Percentiles rank a stretch among this genome's conserved stretches.
phyloP scores from a whole-genome alignment of 2,113 vertebrate genomes.

The Camelus bactrianus region DNA sequence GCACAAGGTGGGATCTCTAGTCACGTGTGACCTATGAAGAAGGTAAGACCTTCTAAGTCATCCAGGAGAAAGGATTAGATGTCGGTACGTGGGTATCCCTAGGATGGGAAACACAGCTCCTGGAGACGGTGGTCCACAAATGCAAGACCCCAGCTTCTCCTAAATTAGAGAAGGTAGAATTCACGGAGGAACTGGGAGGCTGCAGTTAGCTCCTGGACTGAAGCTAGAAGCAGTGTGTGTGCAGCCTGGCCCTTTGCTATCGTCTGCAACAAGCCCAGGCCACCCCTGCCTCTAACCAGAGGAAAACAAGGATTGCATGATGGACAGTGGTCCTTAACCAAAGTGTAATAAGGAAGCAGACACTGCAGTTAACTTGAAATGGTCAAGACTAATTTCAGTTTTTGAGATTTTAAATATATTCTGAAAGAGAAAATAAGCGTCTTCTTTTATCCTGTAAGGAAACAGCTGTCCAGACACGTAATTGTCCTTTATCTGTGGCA shows the following conservation, averaged over 20 bases:
- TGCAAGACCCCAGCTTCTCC: not conserved
- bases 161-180: not conserved
- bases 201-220: not conserved
- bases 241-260: too few relatives aligned
- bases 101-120: not conserved
- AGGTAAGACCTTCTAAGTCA: not conserved
- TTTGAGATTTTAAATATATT: slow-evolving; percentile 10
- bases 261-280: not conserved
- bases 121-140: not conserved
- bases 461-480: not conserved
- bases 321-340: not conserved
- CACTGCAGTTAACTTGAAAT: not conserved
- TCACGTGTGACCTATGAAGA: not conserved
- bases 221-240: not conserved
- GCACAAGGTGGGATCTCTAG: not conserved
- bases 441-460: not conserved
- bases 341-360: not conserved
- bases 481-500: not conserved
- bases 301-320: not conserved
- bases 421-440: not conserved
- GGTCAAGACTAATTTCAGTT: not conserved
- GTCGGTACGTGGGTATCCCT: too few relatives aligned
- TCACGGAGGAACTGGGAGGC: not conserved
- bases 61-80: not conserved
- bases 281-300: rapidly evolving